A percentile compares a stretch with the other conserved stretches of the same genome.
These are phyloP conservation scores for Ennomos fuscantarius DNA, from an alignment of 2,888 invertebrate genomes.

Conservation along the genomic window DNA sequence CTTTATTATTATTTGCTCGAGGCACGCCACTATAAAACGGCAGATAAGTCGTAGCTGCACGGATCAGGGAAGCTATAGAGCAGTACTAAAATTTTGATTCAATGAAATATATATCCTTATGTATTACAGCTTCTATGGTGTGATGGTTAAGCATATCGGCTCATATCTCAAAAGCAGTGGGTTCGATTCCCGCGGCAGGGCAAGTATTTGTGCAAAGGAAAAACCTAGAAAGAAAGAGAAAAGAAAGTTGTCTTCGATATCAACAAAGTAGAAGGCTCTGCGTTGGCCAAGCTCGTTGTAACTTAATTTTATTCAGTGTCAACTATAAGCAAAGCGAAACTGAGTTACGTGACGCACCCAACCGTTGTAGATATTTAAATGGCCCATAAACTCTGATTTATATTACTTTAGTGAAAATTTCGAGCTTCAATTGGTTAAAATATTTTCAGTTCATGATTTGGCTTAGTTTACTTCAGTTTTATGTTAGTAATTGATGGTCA, in stretches of 20 bases:
- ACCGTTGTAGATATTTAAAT: slow-evolving; percentile 66
- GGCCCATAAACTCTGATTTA: slow-evolving; percentile 70
- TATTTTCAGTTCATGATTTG: slow-evolving; percentile 50
- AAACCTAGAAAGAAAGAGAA: too few species aligned
- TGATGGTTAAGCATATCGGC: too few species aligned
- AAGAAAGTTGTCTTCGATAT: too few species aligned
- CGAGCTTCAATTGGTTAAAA: slow-evolving; percentile 49
- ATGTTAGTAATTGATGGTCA: slow-evolving; percentile 53
- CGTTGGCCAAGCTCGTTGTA: slow-evolving; percentile 22
- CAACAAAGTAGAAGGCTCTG: background rate
- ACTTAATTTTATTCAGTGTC: slow-evolving; percentile 44
- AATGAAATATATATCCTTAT: background rate
- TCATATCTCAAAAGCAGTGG: too few species aligned
- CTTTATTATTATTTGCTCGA: slow-evolving; percentile 69
- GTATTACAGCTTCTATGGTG: too few species aligned
- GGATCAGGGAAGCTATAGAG: slow-evolving; percentile 17
- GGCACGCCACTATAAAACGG: slow-evolving; percentile 66
- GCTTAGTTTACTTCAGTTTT: slow-evolving; percentile 40
- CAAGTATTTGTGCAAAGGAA: too few species aligned
- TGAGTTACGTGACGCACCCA: slow-evolving; percentile 62
- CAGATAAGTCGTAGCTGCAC: slow-evolving; percentile 62
- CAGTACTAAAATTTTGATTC: slow-evolving; percentile 23
- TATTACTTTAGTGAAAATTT: slow-evolving; percentile 57
- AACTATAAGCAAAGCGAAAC: slow-evolving; percentile 50
- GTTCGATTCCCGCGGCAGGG: too few species aligned